Base-by-base conservation (phyloP, 2,797 vertebrate genomes). In the Chrosomus eos region DNA sequence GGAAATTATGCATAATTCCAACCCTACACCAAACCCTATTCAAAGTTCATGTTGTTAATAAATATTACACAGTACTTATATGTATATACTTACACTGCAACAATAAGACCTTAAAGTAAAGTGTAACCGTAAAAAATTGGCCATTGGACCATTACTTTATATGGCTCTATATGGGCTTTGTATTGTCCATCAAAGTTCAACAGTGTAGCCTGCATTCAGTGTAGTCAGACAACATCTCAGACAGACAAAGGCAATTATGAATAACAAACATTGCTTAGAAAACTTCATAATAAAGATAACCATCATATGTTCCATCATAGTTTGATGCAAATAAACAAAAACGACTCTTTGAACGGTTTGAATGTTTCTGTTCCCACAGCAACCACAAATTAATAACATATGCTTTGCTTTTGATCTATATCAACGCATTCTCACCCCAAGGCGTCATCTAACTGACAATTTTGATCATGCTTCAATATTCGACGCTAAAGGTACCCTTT, bases 181-280 rank as follows among this genome's bases (percentile, higher is more conserved):
- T 67, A 64, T 48, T 53, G 45, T 23, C 60, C 14, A 36, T 83
- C 60, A 75, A 38, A 76, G 16, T 64, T 83, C 23, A 83, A 38
- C 55, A 28, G 45, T 67, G 79, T 55, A 53, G 21, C n/a, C n/a
- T n/a, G n/a, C 21, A 36, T 18, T 80, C 31, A 53, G 31, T 53
- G 28, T 66, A 66, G 60, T 3, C 10, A 45, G 43, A 38, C 45
- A 68, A 55, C 43, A 51, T 48, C 51, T 76, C 23, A 38, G 73
- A 58, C 51, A 79, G 40, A 79, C 10, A 21, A 23, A 23, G 28
- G 53, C 36, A 26, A 48, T 33, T 74, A 51, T 38, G 31, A 36
- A 75, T 66, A 23, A 75, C 14, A 74, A 10, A 66, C 3, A 28
- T n/a, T 66, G 51, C 19, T 33, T 72, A 4, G 26, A 82, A 72